Base-by-base conservation (phyloP, 2,113 vertebrate genomes). In the Lucifuga dentata region DNA sequence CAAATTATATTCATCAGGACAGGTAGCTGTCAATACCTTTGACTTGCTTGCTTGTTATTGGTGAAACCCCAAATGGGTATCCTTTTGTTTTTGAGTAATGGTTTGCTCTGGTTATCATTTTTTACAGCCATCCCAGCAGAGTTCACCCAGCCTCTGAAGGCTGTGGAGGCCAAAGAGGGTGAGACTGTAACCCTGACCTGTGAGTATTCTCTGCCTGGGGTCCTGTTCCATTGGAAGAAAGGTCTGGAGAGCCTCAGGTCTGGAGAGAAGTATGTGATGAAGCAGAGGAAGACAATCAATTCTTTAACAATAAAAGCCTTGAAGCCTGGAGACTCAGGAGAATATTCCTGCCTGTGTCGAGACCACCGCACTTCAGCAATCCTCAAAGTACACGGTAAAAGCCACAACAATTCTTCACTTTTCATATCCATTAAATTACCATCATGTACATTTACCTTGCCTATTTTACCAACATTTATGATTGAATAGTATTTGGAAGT, bases 261-360 rank as follows among this genome's bases (percentile, higher is more conserved):
- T 1, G 86, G 94, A 56, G 89, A 94, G 76, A 97, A 94, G 76
- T 95, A 95, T 0, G 88, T 94, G 49, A 94, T 96, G 84, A 91
- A 86, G 76, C 87, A 94, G 76, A 92, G 91, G 0, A 95, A 92
- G 35, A 78, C 92, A 4, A 5, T 58, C 10, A 90, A 90, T 0
- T 93, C 95, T 69, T 87, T 98, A 1, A 85, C 92, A 36, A 92
- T 98, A 45, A 94, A 90, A 5, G 48, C 2, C 3, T 48, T 97
- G 50, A 93, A 90, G 68, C 85, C 91, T 0, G 81, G 91, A 1
- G 97, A 98, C 66, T 85, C 93, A 0, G 97, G 96, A 21, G 93
- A 95, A 44, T 98, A 98, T 50, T 89, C 81, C 16, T 99, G 96
- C 40, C 76, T 91, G 48, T 95, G 91, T 57, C 91, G 94, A 8